phyloP scores from a whole-genome alignment of 2,888 invertebrate genomes.

The Bombylius major region DNA sequence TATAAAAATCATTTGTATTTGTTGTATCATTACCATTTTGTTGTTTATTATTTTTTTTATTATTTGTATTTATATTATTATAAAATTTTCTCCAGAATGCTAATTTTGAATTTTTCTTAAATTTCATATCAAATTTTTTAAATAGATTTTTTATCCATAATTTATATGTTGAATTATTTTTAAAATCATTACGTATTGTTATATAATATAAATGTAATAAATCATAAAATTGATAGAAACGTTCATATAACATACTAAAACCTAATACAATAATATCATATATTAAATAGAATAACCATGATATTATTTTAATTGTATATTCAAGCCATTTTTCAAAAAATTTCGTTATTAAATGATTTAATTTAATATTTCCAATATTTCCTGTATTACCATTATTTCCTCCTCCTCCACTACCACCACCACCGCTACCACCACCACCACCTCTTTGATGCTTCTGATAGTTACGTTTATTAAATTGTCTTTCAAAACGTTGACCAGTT shows the following conservation, averaged over 20 bases:
- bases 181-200: constrained; percentile 29
- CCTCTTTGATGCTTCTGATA: background rate
- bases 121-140: constrained; percentile 30
- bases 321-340: constrained; percentile 44
- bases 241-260: constrained; percentile 33
- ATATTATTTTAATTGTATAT: constrained; percentile 47
- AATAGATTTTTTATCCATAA: constrained; percentile 31
- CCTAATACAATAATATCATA: constrained; percentile 72
- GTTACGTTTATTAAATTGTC: background rate
- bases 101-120: constrained; percentile 31
- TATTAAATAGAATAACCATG: constrained; percentile 67
- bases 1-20: constrained; percentile 32
- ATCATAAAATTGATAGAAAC: constrained; percentile 23
- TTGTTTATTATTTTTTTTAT: no score
- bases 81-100: constrained; percentile 34
- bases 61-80: constrained; percentile 23
- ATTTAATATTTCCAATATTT: constrained; percentile 29
- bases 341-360: constrained; percentile 37
- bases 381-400: background rate
- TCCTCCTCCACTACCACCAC: no score
- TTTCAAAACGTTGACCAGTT: constrained; percentile 36
- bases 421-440: no score
- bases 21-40: constrained; percentile 21
- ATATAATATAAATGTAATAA: constrained; percentile 23
- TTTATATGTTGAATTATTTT: constrained; percentile 32